These are phyloP conservation scores for Villa cingulata DNA, from an alignment of 2,888 invertebrate genomes.

Conservation along the genomic window DNA sequence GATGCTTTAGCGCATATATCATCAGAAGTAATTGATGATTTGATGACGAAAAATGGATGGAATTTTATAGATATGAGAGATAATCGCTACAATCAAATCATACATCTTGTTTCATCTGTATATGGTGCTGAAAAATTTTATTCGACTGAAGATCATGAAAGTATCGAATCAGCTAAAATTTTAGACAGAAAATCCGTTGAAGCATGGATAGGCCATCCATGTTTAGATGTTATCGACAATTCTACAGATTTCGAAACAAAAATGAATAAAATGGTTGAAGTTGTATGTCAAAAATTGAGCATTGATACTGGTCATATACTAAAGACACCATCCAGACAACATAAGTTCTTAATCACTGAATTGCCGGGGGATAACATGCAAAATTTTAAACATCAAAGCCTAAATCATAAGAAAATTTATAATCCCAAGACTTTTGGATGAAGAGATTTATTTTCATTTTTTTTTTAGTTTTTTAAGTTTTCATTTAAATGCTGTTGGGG, in stretches of 20 bases:
- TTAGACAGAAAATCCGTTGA: conserved; percentile 87
- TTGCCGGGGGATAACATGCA: conserved; percentile 45
- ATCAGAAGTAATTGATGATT: conserved; percentile 78
- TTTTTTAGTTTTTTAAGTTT: no score
- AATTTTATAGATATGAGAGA: conserved; percentile 85
- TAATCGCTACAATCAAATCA: conserved; percentile 92
- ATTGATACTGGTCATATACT: conserved; percentile 90
- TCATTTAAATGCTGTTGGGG: no score
- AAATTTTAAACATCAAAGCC: conserved; percentile 77
- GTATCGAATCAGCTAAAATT: conserved; percentile 73
- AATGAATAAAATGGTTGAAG: conserved; percentile 84
- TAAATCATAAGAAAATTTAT: conserved; percentile 76
- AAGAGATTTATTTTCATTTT: no score
- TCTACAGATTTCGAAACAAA: conserved; percentile 94
- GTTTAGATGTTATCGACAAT: conserved; percentile 98
- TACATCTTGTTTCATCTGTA: conserved; percentile 96
- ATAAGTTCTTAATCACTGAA: conserved; percentile 70
- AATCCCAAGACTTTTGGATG: no score
- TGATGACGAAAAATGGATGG: conserved; percentile 74
- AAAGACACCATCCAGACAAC: conserved; percentile 80
- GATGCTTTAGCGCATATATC: conserved; percentile 94
- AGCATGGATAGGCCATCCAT: conserved; percentile 98
- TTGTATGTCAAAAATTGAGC: conserved; percentile 84
- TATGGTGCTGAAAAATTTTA: conserved; percentile 98
- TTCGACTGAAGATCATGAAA: conserved; percentile 89